Percentiles rank a stretch among this genome's conserved stretches.
phyloP scores from a whole-genome alignment of 2,888 invertebrate species.

The Aphrophora alni region DNA sequence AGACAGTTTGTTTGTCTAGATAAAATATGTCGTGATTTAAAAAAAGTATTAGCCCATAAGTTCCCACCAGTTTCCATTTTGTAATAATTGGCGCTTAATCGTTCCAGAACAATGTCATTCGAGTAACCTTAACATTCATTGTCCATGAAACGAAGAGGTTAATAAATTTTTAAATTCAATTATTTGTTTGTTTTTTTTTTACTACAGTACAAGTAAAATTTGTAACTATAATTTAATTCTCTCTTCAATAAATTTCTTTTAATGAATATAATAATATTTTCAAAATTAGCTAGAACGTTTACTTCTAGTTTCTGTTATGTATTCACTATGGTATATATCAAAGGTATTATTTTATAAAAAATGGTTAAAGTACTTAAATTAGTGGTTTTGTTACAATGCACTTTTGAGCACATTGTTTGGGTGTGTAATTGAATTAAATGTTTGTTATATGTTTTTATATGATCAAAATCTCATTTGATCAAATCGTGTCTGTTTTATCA shows the following conservation, averaged over 20 bases:
- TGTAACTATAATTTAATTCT: neutral
- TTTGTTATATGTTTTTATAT: neutral
- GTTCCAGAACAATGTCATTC: too few species aligned
- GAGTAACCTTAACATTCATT: too few species aligned
- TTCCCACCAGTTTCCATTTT: too few species aligned
- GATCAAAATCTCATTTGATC: neutral
- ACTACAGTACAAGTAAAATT: too few species aligned
- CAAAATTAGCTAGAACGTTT: neutral
- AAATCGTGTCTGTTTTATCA: neutral
- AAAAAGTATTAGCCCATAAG: too few species aligned
- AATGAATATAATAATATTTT: neutral
- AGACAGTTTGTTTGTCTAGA: too few species aligned
- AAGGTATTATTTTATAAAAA: neutral
- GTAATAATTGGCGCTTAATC: too few species aligned
- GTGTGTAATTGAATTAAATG: neutral
- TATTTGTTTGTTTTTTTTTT: too few species aligned
- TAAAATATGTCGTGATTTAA: too few species aligned
- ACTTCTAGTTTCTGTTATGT: neutral
- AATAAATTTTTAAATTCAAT: too few species aligned
- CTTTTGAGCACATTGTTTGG: neutral
- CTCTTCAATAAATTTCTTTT: neutral
- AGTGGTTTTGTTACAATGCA: neutral
- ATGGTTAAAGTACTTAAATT: neutral
- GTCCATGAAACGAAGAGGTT: too few species aligned
- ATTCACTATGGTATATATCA: neutral